Percentiles rank a stretch among this genome's conserved stretches.
phyloP scores from a whole-genome alignment of 2,113 vertebrate genomes.

The Murina feae region DNA sequence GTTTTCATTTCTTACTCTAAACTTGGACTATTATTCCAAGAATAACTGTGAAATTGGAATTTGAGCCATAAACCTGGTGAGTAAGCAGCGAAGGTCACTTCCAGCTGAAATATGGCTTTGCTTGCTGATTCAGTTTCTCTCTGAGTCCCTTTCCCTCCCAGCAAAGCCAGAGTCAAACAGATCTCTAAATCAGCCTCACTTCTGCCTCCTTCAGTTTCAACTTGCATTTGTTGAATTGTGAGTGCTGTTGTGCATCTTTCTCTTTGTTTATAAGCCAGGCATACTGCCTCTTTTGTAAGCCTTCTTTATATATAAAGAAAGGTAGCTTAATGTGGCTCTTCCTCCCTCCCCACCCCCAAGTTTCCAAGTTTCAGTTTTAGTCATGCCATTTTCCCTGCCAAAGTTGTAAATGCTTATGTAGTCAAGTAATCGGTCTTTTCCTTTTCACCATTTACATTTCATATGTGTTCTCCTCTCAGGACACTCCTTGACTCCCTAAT shows the following conservation, averaged over 20 bases:
- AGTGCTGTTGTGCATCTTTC: background rate
- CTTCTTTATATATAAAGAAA: slow-evolving; percentile 6
- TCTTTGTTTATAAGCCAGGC: background rate
- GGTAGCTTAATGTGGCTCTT: background rate
- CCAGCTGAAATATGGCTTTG: background rate
- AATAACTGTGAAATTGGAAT: slow-evolving; percentile 26
- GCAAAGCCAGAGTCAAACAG: background rate
- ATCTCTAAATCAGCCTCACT: background rate
- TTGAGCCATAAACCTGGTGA: background rate
- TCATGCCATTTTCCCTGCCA: background rate
- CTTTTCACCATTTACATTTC: background rate
- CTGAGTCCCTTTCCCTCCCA: background rate
- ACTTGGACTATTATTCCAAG: slow-evolving; percentile 13
- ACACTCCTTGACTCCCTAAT: background rate
- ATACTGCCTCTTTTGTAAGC: background rate
- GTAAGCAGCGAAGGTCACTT: slow-evolving; percentile 24
- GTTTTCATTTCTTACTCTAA: slow-evolving; percentile 33
- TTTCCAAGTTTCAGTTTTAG: slow-evolving; percentile 15
- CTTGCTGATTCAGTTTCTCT: background rate
- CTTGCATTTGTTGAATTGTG: background rate
- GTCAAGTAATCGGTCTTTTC: background rate
- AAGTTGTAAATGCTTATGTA: background rate
- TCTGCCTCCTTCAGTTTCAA: background rate
- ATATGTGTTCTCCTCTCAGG: background rate
- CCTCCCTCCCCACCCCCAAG: background rate